Evolutionary conservation across 2,888 invertebrate species (phyloP), one percentile per base, ranked within the genome.

Genomic region (Pegoplata infirma): DNA sequence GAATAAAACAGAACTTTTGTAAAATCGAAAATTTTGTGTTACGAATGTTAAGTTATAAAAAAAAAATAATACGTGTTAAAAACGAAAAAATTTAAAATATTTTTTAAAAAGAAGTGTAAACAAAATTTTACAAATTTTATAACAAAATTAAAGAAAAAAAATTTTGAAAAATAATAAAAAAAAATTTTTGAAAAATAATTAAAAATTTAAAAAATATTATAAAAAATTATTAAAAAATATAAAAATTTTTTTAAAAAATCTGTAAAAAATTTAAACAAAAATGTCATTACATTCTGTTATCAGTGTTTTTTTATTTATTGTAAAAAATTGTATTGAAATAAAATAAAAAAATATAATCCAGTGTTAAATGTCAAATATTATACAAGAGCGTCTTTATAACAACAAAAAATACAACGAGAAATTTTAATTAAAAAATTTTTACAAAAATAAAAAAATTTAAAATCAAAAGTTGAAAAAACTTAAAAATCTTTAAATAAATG

Each of bases 321-420:
- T 49, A 49, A 49, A 49, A 10, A 46, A 21, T 21, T 49, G 49
- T 67, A 68, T 36, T 67, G 53, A 74, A 44, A 59, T 53, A 59
- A 19, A 16, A 25, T 46, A 19, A 1, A n/a, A n/a, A n/a, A 67
- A 67, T 58, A 49, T 19, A 66, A 32, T 23, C 8, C 56, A 49
- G 75, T 69, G 75, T 76, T 76, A 76, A 64, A 76, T 63, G 75
- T 68, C 61, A 75, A 63, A 59, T 8, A 40, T 5, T 40, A n/a
- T 53, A 46, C 25, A 44, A 4, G 21, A 14, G 4, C 14, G 21
- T 19, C n/a, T n/a, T 36, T 28, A 58, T 19, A 49, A 14, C 1
- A 17, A 28, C 6, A 49, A 17, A n/a, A 53, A 53, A 59, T 25
- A n/a, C 36, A 67, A 67, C 17, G 47, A 32, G n/a, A 53, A 66